Conservation (phyloP, 2,888 invertebrate species). For the Ceramica pisi region DNA sequence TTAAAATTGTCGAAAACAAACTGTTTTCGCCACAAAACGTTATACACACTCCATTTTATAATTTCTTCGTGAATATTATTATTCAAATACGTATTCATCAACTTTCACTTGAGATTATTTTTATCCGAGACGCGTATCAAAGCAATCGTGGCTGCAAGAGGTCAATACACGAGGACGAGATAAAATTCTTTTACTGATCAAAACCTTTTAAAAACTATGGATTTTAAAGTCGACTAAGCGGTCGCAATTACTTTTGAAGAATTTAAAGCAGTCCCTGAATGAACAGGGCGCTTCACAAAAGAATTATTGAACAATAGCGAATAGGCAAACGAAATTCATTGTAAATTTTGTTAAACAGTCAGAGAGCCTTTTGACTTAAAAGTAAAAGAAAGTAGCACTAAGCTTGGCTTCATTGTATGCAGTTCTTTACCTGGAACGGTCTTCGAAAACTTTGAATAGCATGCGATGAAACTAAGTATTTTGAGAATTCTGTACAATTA, state of each 20-base stretch:
- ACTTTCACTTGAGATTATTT: conserved; percentile 73
- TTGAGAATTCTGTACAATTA: conserved; percentile 36
- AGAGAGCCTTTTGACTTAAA: conserved; percentile 24
- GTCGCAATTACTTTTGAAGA: conserved; percentile 44
- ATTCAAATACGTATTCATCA: conserved; percentile 53
- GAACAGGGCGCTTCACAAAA: conserved; percentile 42
- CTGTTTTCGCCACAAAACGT: conserved; percentile 18
- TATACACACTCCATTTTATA: conserved; percentile 10
- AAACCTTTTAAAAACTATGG: conserved; percentile 44
- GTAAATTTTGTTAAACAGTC: conserved; percentile 34
- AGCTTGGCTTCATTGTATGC: conserved; percentile 39
- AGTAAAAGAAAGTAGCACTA: conserved; percentile 31
- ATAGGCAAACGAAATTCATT: conserved; percentile 39
- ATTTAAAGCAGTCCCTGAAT: conserved; percentile 42
- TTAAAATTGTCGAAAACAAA: conserved; percentile 7
- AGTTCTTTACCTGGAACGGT: conserved; percentile 56
- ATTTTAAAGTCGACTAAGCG: conserved; percentile 28
- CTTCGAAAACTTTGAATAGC: conserved; percentile 21
- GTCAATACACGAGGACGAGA: conserved; percentile 68
- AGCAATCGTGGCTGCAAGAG: conserved; percentile 64
- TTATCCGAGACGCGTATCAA: conserved; percentile 58
- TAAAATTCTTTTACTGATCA: conserved; percentile 59
- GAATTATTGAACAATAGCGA: conserved; percentile 55
- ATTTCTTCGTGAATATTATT: conserved; percentile 32
- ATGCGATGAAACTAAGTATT: conserved; percentile 22